Evolutionary conservation across 2,888 invertebrate genomes (phyloP), one percentile per base, ranked within the genome.

Genomic region (Incurvaria masculella): DNA sequence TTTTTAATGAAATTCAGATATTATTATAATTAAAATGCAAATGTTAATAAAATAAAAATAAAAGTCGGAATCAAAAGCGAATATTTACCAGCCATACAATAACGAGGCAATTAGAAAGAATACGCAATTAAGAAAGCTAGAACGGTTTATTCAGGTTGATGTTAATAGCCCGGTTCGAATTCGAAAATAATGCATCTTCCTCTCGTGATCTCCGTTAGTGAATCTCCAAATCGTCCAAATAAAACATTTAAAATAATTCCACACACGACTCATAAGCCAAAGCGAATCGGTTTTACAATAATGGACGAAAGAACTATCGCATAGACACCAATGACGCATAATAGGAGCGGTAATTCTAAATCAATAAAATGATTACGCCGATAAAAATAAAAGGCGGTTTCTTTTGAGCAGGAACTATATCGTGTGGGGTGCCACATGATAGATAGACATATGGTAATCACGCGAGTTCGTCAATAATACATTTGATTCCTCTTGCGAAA

Each of bases 341-440:
- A 23, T 23, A 11, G 33, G 33, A 8, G 33, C 41, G 46, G 67
- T 72, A 69, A 72, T 69, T 72, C 66, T 75, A 71, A 76, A 76
- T 76, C 76, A 78, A 78, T 78, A 78, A 76, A 78, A 74, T 73
- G 72, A 70, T 68, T 61, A 64, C 56, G 54, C 57, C 59, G 57
- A 58, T 57, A 51, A 40, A 46, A 53, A 55, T 57, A 53, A 51
- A 57, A 55, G 48, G 33, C 33, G 33, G 33, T n/a, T 14, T n/a
- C n/a, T n/a, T 33, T 33, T 33, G 33, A 33, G 33, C 33, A n/a
- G 33, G 33, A 33, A 33, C 33, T 33, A n/a, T 33, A 33, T 33
- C 33, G 33, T 3, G 8, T 14, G 14, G 33, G 33, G 33, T 33
- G 8, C 8, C 4, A 33, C 14, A 33, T n/a, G 33, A 4, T 8